Base-by-base conservation (phyloP, 2,113 vertebrate genomes). In the Forbesichthys agassizii region DNA sequence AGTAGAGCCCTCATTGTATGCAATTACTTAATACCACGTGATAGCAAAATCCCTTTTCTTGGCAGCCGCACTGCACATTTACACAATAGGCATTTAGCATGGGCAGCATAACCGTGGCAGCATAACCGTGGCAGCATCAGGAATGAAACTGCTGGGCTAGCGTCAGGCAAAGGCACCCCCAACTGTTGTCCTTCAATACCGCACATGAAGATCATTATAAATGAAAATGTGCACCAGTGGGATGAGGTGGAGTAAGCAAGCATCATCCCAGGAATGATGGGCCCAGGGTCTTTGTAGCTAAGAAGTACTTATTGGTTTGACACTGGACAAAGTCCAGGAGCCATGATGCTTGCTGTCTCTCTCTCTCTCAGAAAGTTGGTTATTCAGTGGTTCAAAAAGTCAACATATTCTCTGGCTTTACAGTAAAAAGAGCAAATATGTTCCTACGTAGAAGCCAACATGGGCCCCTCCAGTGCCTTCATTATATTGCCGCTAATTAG, bases 401-500 rank as follows among this genome's bases (percentile, higher is more conserved):
- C 80, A 83, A 61, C 77, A 33, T 54, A 77, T 36, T 61, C 3
- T 42, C 52, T 20, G 61, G 71, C 75, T 77, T 80, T 75, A 81
- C 72, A 90, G 90, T 91, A 74, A 88, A 75, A 88, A 87, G 90
- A 91, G 89, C 88, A 88, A 88, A 93, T 92, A 91, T 90, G 88
- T 88, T 92, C 88, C 90, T 60, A 86, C 86, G 92, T 90, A 91
- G 93, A 91, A 93, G 94, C 94, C 93, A 93, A 89, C 93, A 93
- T 95, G 95, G 94, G 94, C 93, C 94, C 93, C 94, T 94, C 79
- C 94, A 94, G 95, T 96, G 94, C 93, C 94, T 96, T 97, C 95
- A 97, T 98, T 97, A 97, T 96, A 94, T 94, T 94, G 93, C 95
- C 94, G 92, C 96, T 98, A 98, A 98, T 98, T 98, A 97, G 95